Evolutionary conservation across 2,113 vertebrate species (phyloP).

Genomic region (Nansenia antarctica): DNA sequence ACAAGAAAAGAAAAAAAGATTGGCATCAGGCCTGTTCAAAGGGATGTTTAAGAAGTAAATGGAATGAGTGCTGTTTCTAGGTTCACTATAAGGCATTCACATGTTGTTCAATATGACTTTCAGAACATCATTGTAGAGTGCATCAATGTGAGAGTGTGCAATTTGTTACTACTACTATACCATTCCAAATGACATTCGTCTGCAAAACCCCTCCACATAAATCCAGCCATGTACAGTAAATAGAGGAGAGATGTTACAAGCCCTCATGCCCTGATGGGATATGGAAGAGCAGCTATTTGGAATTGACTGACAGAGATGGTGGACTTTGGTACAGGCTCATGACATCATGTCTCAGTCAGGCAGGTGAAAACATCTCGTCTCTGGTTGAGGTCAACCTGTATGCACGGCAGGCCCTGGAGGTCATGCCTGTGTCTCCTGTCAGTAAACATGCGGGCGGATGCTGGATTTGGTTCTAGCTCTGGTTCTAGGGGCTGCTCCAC

Average conservation of each 20-base stretch:
- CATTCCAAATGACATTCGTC: not conserved
- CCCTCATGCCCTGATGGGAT: slow-evolving; percentile 53
- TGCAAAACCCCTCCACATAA: not conserved
- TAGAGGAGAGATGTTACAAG: slow-evolving; percentile 41
- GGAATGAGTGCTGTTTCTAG: not conserved
- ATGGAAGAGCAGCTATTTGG: slow-evolving; percentile 21
- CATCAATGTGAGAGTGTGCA: not conserved
- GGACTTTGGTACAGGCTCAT: slow-evolving; percentile 34
- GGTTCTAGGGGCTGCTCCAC: not conserved
- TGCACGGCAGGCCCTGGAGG: slow-evolving; percentile 11
- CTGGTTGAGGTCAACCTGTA: slow-evolving; percentile 23
- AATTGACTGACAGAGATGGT: slow-evolving; percentile 22
- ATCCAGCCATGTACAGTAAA: slow-evolving; percentile 31
- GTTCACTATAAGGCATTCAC: not conserved
- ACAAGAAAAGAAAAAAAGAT: slow-evolving; percentile 25
- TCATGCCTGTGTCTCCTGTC: slow-evolving; percentile 27
- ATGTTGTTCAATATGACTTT: not conserved
- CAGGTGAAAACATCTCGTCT: slow-evolving; percentile 43
- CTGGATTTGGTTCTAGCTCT: too few relatives aligned
- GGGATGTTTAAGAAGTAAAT: slow-evolving; percentile 18
- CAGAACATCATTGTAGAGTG: too few relatives aligned
- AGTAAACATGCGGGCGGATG: slow-evolving; percentile 49
- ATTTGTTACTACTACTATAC: not conserved
- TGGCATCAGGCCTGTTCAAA: slow-evolving; percentile 31
- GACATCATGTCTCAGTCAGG: slow-evolving; percentile 47